Evolutionary conservation across 1,140 invertebrate species (phyloP).

Genomic region (Pogonomyrmex californicus): DNA sequence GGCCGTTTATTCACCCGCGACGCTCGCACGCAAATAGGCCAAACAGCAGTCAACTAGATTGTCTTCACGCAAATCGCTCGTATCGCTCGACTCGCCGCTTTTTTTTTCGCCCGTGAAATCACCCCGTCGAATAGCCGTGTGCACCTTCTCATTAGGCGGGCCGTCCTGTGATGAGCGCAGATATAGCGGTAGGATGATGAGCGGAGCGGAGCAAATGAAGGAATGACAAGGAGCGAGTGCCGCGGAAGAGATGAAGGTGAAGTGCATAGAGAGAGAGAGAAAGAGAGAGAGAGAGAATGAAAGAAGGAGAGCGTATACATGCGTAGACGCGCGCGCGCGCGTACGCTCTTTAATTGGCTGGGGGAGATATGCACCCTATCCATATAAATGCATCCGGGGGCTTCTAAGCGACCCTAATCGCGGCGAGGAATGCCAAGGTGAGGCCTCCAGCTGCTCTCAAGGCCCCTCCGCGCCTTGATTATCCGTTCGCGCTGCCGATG

Average conservation of each 20-base stretch:
- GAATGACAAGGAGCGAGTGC: slow-evolving; percentile 46
- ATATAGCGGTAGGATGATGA: slow-evolving; percentile 52
- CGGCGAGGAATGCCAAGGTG: slow-evolving; percentile 61
- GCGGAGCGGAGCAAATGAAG: slow-evolving; percentile 59
- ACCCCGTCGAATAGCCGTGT: slow-evolving; percentile 37
- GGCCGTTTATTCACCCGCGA: background rate
- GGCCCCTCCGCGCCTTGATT: slow-evolving; percentile 32
- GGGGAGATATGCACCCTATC: slow-evolving; percentile 73
- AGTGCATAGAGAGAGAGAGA: slow-evolving; percentile 38
- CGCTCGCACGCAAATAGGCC: background rate
- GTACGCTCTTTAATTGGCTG: slow-evolving; percentile 76
- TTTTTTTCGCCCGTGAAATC: slow-evolving; percentile 55
- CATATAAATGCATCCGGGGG: slow-evolving; percentile 77
- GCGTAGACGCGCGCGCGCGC: slow-evolving; percentile 67
- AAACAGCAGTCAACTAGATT: slow-evolving; percentile 45
- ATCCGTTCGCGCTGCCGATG: slow-evolving; percentile 22
- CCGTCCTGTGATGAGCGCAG: slow-evolving; percentile 67
- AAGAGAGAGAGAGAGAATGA: slow-evolving; percentile 36
- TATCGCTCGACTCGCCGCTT: slow-evolving; percentile 14
- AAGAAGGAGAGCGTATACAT: slow-evolving; percentile 50
- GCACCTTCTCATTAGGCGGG: slow-evolving; percentile 61
- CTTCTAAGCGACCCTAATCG: slow-evolving; percentile 76
- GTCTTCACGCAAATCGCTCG: slow-evolving; percentile 41
- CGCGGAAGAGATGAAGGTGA: background rate
- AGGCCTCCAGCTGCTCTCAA: slow-evolving; percentile 54